Percentiles rank a stretch among this genome's conserved stretches.
phyloP scores from a whole-genome alignment of 2,113 vertebrate species.

The Dascyllus trimaculatus region DNA sequence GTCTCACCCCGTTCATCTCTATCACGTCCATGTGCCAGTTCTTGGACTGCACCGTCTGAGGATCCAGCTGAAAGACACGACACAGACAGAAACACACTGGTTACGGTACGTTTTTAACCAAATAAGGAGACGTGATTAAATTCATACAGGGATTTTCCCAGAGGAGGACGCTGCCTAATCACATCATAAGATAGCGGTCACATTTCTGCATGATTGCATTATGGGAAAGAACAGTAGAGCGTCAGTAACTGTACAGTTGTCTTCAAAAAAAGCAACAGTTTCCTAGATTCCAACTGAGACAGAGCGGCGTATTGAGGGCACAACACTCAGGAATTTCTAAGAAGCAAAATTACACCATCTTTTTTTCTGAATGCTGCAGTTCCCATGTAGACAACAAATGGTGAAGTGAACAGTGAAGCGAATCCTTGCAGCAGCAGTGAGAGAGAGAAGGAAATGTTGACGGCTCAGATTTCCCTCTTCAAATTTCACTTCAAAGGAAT shows the following conservation, averaged over 20 bases:
- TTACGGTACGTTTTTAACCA: constrained; percentile 11
- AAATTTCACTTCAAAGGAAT: neutral
- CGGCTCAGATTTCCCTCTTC: neutral
- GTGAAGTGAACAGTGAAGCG: constrained; percentile 21
- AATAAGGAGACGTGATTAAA: constrained; percentile 21
- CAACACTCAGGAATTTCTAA: no score
- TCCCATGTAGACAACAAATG: constrained; percentile 41
- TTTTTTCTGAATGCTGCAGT: no score
- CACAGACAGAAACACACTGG: constrained; percentile 26
- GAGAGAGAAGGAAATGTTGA: neutral
- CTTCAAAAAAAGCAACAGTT: neutral
- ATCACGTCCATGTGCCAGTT: constrained; percentile 99
- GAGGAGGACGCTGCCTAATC: neutral
- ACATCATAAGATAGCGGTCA: neutral
- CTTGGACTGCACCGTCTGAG: constrained; percentile 96
- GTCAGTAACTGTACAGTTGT: neutral
- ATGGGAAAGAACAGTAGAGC: neutral
- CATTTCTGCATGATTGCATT: neutral
- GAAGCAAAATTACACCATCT: no score
- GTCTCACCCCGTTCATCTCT: constrained; percentile 98
- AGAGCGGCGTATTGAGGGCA: neutral
- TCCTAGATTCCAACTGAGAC: neutral
- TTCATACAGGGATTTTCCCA: neutral
- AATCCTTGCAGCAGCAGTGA: neutral
- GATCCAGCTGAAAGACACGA: constrained; percentile 90